phyloP scores from a whole-genome alignment of 2,888 invertebrate species.

The Drosophila koepferae region DNA sequence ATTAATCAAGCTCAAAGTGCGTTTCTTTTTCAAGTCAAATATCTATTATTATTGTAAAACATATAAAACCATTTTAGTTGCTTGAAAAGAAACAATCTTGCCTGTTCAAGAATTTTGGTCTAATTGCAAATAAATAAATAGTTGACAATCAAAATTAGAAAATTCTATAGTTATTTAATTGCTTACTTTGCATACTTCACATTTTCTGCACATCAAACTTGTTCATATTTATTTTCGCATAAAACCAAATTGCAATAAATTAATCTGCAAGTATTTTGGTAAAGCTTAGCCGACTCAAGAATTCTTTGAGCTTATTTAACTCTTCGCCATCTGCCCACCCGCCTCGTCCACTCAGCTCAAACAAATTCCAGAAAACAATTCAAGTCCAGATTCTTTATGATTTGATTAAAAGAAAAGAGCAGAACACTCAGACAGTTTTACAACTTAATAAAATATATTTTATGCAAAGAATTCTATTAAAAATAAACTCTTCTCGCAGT shows the following conservation, averaged over 20 bases:
- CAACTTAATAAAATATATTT: conserved; percentile 8
- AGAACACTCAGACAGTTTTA: conserved; percentile 2
- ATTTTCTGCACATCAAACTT: background rate
- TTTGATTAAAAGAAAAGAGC: conserved; percentile 4
- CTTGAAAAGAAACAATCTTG: no score
- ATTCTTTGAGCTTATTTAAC: background rate
- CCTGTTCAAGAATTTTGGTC: no score
- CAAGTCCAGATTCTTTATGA: conserved; percentile 13
- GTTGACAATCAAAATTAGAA: no score
- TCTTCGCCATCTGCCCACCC: background rate
- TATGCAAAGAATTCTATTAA: conserved; percentile 1
- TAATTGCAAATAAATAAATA: no score
- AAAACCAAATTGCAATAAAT: background rate
- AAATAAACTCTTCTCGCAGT: conserved; percentile 3
- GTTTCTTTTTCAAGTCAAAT: no score
- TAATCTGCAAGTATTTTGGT: background rate
- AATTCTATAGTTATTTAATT: no score
- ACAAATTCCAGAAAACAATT: conserved; percentile 1
- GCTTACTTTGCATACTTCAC: background rate
- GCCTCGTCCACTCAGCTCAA: background rate
- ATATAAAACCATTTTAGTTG: no score
- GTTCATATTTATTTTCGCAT: background rate
- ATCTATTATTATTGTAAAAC: no score
- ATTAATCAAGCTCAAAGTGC: no score
- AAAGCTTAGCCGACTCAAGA: background rate